Percentiles rank a stretch among this genome's conserved stretches.
Evolutionary conservation across 2,888 invertebrate genomes (phyloP).

Genomic region (Drosophila anceps): DNA sequence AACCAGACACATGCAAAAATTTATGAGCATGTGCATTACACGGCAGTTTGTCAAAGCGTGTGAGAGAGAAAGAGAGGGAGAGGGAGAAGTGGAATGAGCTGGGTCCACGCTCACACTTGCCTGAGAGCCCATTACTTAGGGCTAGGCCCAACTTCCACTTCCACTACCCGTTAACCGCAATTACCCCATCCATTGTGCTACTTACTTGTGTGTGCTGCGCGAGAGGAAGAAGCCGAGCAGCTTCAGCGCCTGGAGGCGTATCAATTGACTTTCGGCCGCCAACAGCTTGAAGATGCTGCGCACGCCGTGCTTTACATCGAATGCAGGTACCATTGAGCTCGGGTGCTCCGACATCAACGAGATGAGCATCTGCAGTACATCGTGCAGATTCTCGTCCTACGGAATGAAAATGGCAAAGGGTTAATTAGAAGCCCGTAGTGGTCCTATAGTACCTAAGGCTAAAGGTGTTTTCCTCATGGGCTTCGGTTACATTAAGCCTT

Average conservation of each 20-base stretch:
- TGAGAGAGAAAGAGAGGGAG: not conserved
- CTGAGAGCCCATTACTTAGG: constrained; percentile 19
- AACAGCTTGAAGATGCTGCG: constrained; percentile 98
- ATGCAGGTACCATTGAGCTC: constrained; percentile 99
- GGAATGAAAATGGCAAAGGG: not conserved
- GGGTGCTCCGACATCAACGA: constrained; percentile 99
- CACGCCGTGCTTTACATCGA: constrained; percentile 98
- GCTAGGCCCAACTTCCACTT: not conserved
- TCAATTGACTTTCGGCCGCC: constrained; percentile 97
- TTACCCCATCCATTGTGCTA: constrained; percentile 59
- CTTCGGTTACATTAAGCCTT: too few relatives aligned
- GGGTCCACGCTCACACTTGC: not conserved
- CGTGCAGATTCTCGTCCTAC: constrained; percentile 98
- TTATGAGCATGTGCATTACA: constrained; percentile 54
- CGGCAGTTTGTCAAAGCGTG: constrained; percentile 44
- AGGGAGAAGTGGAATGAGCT: not conserved
- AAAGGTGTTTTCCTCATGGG: not conserved
- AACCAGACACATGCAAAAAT: constrained; percentile 37
- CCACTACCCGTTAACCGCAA: not conserved
- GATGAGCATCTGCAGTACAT: constrained; percentile 98
- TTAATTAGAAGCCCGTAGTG: not conserved
- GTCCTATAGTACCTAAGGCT: not conserved
- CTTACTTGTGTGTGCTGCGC: constrained; percentile 98
- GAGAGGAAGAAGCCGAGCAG: constrained; percentile 98
- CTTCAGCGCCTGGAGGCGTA: constrained; percentile 97